phyloP scores from a whole-genome alignment of 2,888 invertebrate species.

The Pherbina coryleti region DNA sequence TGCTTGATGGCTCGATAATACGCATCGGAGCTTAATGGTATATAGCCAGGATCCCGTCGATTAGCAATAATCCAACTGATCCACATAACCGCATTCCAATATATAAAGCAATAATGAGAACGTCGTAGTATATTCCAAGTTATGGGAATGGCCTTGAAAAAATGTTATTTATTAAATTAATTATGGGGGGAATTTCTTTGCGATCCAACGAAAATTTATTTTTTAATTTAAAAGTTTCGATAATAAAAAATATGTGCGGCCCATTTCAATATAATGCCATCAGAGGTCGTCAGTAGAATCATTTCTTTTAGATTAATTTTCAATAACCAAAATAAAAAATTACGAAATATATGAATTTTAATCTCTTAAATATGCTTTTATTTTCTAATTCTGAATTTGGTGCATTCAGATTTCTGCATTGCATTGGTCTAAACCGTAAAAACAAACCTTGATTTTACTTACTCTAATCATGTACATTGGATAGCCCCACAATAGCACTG shows the following conservation, averaged over 20 bases:
- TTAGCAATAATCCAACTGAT: slow-evolving; percentile 91
- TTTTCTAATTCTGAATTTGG: neutral
- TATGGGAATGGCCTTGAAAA: slow-evolving; percentile 82
- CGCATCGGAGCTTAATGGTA: slow-evolving; percentile 89
- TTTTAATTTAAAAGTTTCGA: no score
- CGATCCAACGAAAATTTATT: no score
- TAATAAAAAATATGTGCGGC: no score
- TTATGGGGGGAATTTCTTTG: no score
- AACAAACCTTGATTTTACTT: slow-evolving; percentile 54
- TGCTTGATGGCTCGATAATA: slow-evolving; percentile 92
- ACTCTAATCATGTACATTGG: slow-evolving; percentile 92
- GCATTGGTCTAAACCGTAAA: neutral
- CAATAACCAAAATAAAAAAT: no score
- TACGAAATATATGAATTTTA: no score
- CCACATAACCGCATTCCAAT: slow-evolving; percentile 95
- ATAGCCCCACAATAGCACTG: slow-evolving; percentile 91
- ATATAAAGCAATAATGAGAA: slow-evolving; percentile 90
- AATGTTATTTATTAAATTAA: neutral
- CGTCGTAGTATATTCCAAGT: slow-evolving; percentile 90
- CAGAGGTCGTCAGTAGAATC: no score
- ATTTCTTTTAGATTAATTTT: no score
- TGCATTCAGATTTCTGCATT: no score
- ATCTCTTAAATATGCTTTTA: no score
- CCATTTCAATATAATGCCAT: no score
- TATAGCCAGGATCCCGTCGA: slow-evolving; percentile 89